Percentiles rank a stretch among this genome's conserved stretches.
Conservation (phyloP, 2,113 vertebrate species). For the Cheilinus undulatus region DNA sequence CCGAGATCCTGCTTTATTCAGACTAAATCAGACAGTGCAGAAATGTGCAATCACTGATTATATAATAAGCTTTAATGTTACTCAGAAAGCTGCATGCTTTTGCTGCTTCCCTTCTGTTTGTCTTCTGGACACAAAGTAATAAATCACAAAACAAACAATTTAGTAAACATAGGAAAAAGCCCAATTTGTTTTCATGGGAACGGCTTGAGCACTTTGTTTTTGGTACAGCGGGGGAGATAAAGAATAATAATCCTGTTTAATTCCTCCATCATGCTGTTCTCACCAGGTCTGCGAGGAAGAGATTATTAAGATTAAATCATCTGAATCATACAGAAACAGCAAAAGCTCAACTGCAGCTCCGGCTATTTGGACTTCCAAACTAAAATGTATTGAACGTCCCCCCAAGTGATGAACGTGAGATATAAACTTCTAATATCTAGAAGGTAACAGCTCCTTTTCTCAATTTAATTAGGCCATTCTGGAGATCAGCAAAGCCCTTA, state of each 20-base stretch:
- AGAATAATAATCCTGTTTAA: not conserved
- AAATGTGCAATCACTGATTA: not conserved
- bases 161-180: slow-evolving; percentile 1
- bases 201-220: not conserved
- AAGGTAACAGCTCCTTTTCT: too few species aligned
- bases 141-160: slow-evolving; percentile 2
- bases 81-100: not conserved
- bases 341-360: slow-evolving; percentile 2
- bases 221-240: not conserved
- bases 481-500: too few species aligned
- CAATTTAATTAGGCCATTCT: too few species aligned
- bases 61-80: not conserved
- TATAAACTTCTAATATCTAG: too few species aligned
- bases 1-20: not conserved
- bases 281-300: not conserved
- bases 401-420: not conserved
- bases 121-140: not conserved
- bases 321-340: slow-evolving; percentile 26
- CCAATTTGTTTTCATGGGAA: not conserved
- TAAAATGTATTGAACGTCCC: not conserved
- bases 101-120: slow-evolving; percentile 2
- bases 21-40: not conserved
- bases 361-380: not conserved
- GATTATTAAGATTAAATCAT: slow-evolving; percentile 9
- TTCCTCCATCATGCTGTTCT: slow-evolving; percentile 12